A percentile compares a stretch with the other conserved stretches of the same genome.
Evolutionary conservation across 2,888 invertebrate genomes (phyloP).

Genomic region (Drosophila nigritarsus): DNA sequence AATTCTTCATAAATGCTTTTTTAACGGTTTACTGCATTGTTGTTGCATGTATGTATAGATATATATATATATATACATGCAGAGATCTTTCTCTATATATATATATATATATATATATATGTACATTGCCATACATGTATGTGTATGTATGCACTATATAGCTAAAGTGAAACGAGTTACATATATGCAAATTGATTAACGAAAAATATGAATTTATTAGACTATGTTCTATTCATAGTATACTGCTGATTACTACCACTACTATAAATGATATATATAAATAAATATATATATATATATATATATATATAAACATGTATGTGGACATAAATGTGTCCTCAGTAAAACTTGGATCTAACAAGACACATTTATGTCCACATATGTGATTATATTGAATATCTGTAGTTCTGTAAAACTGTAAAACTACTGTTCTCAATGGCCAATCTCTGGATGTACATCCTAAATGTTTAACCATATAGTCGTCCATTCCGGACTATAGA

Average conservation of each 20-base stretch:
- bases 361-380: conserved; percentile 2
- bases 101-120: neutral
- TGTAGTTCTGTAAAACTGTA: conserved; percentile 34
- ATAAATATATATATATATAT: conserved; percentile 9
- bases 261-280: conserved; percentile 24
- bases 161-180: conserved; percentile 28
- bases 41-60: conserved; percentile 34
- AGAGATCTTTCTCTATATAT: conserved; percentile 7
- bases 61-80: neutral
- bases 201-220: conserved; percentile 82
- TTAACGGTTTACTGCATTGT: conserved; percentile 43
- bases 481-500: conserved; percentile 27
- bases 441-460: conserved; percentile 22
- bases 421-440: conserved; percentile 44
- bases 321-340: conserved; percentile 7
- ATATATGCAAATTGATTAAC: conserved; percentile 55
- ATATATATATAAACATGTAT: neutral
- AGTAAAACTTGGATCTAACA: no score
- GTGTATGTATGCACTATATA: conserved; percentile 40
- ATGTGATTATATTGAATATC: conserved; percentile 27
- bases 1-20: conserved; percentile 42
- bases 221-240: conserved; percentile 65
- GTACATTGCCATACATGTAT: conserved; percentile 5
- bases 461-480: conserved; percentile 10
- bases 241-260: conserved; percentile 40